Base-by-base conservation (phyloP, 2,113 vertebrate genomes). In the Collichthys lucidus region DNA sequence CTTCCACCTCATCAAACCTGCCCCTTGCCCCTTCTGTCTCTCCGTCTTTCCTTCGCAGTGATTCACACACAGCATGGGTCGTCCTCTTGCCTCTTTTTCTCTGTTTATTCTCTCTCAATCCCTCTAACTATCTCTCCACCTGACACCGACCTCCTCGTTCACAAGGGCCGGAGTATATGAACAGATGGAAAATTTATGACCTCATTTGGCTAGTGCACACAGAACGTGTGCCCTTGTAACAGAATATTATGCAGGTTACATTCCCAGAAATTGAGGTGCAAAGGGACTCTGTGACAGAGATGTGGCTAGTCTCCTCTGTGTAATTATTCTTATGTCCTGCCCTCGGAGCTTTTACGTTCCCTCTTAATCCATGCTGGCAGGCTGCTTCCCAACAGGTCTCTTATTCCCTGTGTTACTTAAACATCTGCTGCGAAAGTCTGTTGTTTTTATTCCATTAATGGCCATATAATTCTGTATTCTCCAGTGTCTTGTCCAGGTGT, bases 1-100 rank as follows among this genome's bases (percentile, higher is more conserved):
- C 90, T 92, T 93, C 91, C 92, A 92, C 88, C 87, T 88, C 89
- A 90, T 89, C 90, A 77, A 90, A 82, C 78, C 69, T 79, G 67
- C 55, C 82, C 89, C 74, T 81, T 87, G 75, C 80, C 88, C 77
- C 77, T 49, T 72, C 87, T 79, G 88, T 77, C 85, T 82, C 85
- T 82, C 76, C 12, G 0, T 75, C 81, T 90, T 85, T 81, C 74
- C 73, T 75, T 89, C 87, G 70, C 22, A 10, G 49, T 57, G 76
- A 86, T 84, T 88, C 82, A 72, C 75, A 74, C 83, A 26, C 84
- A 85, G 64, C 56, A 0, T 74, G 83, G 85, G 14, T 74, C 15
- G 55, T 85, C n/a, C 24, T 84, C 75, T 76, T 40, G 44, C 71
- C 73, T 68, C 26, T 31, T 80, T 83, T 62, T 74, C n/a, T 66